Conservation (phyloP, 2,797 vertebrate species). For the Siniperca obscura region DNA sequence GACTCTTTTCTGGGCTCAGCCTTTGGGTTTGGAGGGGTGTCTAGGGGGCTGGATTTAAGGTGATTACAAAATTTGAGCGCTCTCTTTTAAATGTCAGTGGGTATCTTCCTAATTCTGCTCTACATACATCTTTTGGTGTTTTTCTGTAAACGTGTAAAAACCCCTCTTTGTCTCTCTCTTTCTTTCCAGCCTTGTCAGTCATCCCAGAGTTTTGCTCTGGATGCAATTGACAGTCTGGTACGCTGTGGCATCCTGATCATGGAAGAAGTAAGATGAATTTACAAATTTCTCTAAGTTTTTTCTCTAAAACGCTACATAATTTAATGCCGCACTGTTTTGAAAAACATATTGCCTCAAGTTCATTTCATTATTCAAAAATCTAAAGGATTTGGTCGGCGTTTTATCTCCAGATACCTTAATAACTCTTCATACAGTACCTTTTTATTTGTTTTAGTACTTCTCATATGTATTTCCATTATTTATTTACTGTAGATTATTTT, state of each 20-base stretch:
- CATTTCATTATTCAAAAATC: constrained; percentile 16
- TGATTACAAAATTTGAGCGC: too few relatives aligned
- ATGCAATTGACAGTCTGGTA: constrained; percentile 91
- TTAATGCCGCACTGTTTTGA: constrained; percentile 12
- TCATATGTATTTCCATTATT: not conserved
- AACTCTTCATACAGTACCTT: not conserved
- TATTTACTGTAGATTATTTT: not conserved
- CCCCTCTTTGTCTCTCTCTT: constrained; percentile 4
- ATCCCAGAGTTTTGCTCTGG: constrained; percentile 83
- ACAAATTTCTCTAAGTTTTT: constrained; percentile 18
- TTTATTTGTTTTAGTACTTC: constrained; percentile 14
- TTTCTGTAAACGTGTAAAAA: too few relatives aligned
- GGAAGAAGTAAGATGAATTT: constrained; percentile 88
- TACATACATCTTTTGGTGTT: too few relatives aligned
- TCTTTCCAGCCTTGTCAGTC: constrained; percentile 90
- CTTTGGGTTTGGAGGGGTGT: too few relatives aligned
- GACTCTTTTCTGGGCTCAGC: too few relatives aligned
- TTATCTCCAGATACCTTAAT: constrained; percentile 20
- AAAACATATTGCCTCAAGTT: constrained; percentile 24
- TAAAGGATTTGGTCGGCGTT: constrained; percentile 3
- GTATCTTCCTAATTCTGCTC: too few relatives aligned
- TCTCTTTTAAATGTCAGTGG: too few relatives aligned
- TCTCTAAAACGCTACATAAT: constrained; percentile 13
- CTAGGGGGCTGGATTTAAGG: too few relatives aligned
- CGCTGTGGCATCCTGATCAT: constrained; percentile 90